Conservation (phyloP, 2,797 vertebrate species). For the Sparus aurata region DNA sequence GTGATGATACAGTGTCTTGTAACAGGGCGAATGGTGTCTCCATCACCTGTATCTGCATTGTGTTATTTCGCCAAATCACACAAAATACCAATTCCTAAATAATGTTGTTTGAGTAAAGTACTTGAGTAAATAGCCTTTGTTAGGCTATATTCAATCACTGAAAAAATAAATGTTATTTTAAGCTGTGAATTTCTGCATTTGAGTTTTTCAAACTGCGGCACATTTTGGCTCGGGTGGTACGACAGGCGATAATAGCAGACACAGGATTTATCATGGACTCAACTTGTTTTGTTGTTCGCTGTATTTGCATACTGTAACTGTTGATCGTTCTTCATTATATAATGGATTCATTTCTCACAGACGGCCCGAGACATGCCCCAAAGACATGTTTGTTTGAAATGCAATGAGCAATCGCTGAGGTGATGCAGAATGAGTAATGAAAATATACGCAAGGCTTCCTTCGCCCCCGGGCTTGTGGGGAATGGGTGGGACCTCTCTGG, state of each 20-base stretch:
- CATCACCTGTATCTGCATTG: too few species aligned
- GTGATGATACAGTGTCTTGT: too few species aligned
- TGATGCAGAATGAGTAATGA: constrained; percentile 68
- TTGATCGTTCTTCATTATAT: constrained; percentile 62
- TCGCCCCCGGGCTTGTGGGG: constrained; percentile 56
- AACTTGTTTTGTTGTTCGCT: constrained; percentile 54
- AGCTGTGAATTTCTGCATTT: constrained; percentile 1
- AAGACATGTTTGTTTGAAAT: constrained; percentile 71
- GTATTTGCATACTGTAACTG: constrained; percentile 64
- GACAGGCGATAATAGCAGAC: constrained; percentile 1
- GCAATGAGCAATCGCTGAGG: constrained; percentile 63
- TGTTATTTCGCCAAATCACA: too few species aligned
- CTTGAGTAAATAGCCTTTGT: too few species aligned
- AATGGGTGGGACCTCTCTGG: constrained; percentile 60
- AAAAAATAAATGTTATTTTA: too few species aligned
- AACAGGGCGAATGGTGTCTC: too few species aligned
- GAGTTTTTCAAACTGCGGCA: constrained; percentile 8
- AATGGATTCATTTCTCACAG: constrained; percentile 72
- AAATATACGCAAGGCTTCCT: constrained; percentile 60
- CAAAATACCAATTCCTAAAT: too few species aligned
- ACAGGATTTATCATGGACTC: constrained; percentile 40
- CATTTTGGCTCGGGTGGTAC: neutral
- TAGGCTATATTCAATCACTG: too few species aligned
- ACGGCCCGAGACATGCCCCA: constrained; percentile 54
- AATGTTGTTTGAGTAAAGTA: too few species aligned